Percentiles rank a stretch among this genome's conserved stretches.
Conservation (phyloP, 2,113 vertebrate species). For the Budorcas taxicolor region DNA sequence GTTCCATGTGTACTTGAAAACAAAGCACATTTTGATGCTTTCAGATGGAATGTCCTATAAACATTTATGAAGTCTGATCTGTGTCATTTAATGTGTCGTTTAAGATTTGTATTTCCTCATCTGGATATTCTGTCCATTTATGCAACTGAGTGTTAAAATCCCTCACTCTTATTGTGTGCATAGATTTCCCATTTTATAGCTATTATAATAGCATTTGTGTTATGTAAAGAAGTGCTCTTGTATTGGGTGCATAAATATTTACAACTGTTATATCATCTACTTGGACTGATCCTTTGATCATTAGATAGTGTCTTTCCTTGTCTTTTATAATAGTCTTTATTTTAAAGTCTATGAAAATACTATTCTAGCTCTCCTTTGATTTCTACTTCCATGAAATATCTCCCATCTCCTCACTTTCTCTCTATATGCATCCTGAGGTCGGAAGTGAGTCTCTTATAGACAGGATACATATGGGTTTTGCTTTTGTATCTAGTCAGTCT, state of each 20-base stretch:
- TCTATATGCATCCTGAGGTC: background rate
- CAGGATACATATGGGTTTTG: background rate
- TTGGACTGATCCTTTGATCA: background rate
- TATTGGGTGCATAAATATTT: background rate
- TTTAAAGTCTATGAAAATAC: background rate
- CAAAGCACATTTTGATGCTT: background rate
- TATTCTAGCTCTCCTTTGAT: background rate
- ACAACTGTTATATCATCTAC: background rate
- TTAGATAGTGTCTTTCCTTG: background rate
- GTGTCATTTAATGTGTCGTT: background rate
- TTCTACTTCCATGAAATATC: background rate
- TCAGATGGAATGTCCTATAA: background rate
- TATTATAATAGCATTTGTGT: background rate
- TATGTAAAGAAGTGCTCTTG: background rate
- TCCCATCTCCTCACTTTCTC: background rate
- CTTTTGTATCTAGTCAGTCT: background rate
- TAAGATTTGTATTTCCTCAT: background rate
- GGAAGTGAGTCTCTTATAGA: background rate
- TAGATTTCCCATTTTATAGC: background rate
- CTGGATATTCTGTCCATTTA: background rate
- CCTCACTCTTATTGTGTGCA: background rate
- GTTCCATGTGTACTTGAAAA: background rate
- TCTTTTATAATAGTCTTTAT: background rate
- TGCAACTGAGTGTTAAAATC: background rate
- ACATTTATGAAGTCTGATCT: background rate